phyloP scores from a whole-genome alignment of 2,888 invertebrate genomes.

The Colletes collaris region DNA sequence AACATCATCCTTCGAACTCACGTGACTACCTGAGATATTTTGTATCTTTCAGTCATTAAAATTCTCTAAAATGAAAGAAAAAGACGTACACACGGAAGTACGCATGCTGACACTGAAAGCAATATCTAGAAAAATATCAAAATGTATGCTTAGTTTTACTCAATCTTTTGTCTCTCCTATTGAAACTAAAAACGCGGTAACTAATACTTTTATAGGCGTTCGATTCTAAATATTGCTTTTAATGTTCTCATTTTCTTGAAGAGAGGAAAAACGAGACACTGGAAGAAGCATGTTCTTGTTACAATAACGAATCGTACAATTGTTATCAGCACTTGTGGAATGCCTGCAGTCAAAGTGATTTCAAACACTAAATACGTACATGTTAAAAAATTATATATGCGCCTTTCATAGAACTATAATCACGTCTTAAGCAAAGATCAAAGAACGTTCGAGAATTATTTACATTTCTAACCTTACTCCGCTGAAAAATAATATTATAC shows the following conservation, averaged over 20 bases:
- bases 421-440: constrained; percentile 31
- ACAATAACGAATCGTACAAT: constrained; percentile 66
- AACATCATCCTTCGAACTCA: constrained; percentile 53
- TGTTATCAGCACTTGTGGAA: constrained; percentile 73
- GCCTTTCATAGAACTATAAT: constrained; percentile 26
- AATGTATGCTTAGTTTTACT: constrained; percentile 45
- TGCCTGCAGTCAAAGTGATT: constrained; percentile 70
- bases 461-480: constrained; percentile 27
- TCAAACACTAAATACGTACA: constrained; percentile 48
- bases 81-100: constrained; percentile 36
- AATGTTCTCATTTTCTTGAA: constrained; percentile 46
- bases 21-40: constrained; percentile 69
- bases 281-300: constrained; percentile 73
- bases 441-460: constrained; percentile 46
- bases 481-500: neutral
- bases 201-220: constrained; percentile 44
- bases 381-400: constrained; percentile 43
- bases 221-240: constrained; percentile 55
- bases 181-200: constrained; percentile 42
- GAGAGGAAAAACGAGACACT: constrained; percentile 45
- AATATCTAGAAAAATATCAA: constrained; percentile 57
- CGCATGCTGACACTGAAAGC: constrained; percentile 50
- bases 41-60: constrained; percentile 70
- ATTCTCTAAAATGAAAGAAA: constrained; percentile 32
- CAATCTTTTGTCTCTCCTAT: constrained; percentile 58